These are phyloP conservation scores for Zaprionus nigranus DNA, from an alignment of 1,140 invertebrate genomes.

Conservation along the genomic window DNA sequence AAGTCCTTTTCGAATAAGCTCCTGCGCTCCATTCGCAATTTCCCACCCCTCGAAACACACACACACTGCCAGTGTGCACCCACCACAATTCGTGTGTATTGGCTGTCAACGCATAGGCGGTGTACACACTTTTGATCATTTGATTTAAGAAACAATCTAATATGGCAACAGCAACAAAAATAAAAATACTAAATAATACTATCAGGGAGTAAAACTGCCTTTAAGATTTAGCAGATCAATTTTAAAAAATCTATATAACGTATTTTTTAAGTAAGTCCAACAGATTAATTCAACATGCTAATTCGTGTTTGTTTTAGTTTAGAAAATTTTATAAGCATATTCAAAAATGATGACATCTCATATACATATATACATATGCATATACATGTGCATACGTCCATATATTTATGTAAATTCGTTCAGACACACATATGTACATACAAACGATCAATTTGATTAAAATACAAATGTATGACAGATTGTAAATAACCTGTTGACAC, in stretches of 20 bases:
- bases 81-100: not conserved
- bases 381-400: too few species aligned
- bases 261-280: too few species aligned
- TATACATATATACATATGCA: too few species aligned
- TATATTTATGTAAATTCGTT: not conserved
- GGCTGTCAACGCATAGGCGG: not conserved
- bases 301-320: too few species aligned
- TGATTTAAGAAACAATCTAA: not conserved
- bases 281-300: too few species aligned
- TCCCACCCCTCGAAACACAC: conserved; percentile 33
- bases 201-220: too few species aligned
- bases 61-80: conserved; percentile 30
- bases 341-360: too few species aligned
- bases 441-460: not conserved
- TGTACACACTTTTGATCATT: conserved; percentile 29
- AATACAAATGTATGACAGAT: not conserved
- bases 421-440: not conserved
- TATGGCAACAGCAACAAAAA: not conserved
- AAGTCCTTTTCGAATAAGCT: conserved; percentile 29
- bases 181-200: too few species aligned
- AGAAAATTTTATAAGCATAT: too few species aligned
- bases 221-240: too few species aligned
- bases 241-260: too few species aligned
- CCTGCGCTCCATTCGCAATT: conserved; percentile 39
- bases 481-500: conserved; percentile 25